Percentiles rank a stretch among this genome's conserved stretches.
Conservation (phyloP, 2,113 vertebrate genomes). For the Macrotus californicus region DNA sequence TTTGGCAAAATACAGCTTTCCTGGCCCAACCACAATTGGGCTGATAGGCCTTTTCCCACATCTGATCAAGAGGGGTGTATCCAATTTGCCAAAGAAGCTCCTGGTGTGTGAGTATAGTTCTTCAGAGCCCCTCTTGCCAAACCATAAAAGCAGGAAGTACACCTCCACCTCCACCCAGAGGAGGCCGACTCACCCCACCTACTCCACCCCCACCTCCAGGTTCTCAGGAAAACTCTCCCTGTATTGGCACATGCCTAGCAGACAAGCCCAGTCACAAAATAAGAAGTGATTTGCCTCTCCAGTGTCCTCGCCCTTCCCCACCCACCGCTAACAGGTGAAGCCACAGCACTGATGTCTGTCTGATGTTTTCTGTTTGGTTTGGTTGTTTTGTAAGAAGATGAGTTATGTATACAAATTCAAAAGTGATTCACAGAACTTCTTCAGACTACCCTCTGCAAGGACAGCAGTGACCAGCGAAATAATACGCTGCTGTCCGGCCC, state of each 20-base stretch:
- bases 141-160: neutral
- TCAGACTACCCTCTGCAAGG: neutral
- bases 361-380: neutral
- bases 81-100: neutral
- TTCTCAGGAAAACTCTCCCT: neutral
- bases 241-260: neutral
- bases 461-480: neutral
- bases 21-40: neutral
- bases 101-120: neutral
- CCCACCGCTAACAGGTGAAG: neutral
- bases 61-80: neutral
- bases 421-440: neutral
- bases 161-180: neutral
- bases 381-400: neutral
- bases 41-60: neutral
- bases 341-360: neutral
- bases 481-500: fast-evolving
- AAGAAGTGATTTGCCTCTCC: neutral
- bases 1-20: neutral
- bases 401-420: neutral
- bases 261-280: neutral
- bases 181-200: neutral
- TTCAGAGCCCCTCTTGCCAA: neutral
- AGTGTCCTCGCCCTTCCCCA: neutral
- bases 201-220: neutral